Percentiles rank a stretch among this genome's conserved stretches.
Evolutionary conservation across 2,113 vertebrate species (phyloP).

Genomic region (Cisticola juncidis): DNA sequence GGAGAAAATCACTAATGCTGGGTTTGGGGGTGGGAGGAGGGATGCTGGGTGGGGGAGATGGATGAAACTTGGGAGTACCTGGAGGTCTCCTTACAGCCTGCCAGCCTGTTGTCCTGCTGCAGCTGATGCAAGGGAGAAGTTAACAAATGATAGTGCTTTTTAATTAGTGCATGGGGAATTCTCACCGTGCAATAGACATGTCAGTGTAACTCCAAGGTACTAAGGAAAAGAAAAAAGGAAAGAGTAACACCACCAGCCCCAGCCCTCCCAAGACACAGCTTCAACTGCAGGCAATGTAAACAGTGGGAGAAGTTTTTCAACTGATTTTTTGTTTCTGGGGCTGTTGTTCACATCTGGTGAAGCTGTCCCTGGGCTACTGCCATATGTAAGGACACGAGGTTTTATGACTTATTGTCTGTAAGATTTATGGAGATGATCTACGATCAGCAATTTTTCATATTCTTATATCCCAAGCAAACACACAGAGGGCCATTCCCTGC

Average conservation of each 20-base stretch:
- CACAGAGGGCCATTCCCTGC: not conserved
- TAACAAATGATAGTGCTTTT: conserved; percentile 39
- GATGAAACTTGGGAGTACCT: not conserved
- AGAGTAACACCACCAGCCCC: not conserved
- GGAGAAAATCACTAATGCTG: not conserved
- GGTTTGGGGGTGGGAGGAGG: not conserved
- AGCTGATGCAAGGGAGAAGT: conserved; percentile 11
- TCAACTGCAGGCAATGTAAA: not conserved
- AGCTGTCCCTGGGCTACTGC: conserved; percentile 57
- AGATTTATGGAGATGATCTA: conserved; percentile 91
- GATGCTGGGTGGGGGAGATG: not conserved
- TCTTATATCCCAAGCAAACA: conserved; percentile 59
- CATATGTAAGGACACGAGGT: conserved; percentile 82
- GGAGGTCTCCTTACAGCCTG: not conserved
- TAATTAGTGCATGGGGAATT: conserved; percentile 32
- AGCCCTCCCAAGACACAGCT: not conserved
- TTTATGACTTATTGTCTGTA: conserved; percentile 83
- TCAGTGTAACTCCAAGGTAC: not conserved
- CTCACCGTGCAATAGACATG: not conserved
- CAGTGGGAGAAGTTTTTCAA: conserved; percentile 22
- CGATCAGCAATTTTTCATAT: conserved; percentile 86
- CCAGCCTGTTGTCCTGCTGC: not conserved
- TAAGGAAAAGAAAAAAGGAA: not conserved
- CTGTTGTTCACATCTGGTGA: conserved; percentile 69
- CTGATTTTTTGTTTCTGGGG: not conserved